phyloP scores from a whole-genome alignment of 2,888 invertebrate species.

The Scelioninae gen. 2 region DNA sequence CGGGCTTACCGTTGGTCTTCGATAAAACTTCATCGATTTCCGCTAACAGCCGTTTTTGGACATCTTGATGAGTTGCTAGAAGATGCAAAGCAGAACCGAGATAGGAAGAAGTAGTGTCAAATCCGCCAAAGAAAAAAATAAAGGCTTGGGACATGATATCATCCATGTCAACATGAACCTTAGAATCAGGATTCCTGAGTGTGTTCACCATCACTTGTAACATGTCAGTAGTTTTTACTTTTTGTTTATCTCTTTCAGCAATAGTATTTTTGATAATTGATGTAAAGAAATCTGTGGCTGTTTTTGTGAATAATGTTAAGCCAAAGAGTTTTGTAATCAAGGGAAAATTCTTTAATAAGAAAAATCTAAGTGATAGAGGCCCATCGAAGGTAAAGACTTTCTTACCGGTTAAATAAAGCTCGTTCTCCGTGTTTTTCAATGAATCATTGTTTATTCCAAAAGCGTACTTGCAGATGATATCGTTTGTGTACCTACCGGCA shows the following conservation, averaged over 20 bases:
- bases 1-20: slow-evolving; percentile 70
- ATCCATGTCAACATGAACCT: slow-evolving; percentile 63
- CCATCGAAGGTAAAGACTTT: slow-evolving; percentile 56
- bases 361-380: slow-evolving; percentile 33
- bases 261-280: slow-evolving; percentile 61
- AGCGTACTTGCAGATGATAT: slow-evolving; percentile 68
- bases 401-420: slow-evolving; percentile 65
- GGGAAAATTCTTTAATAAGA: slow-evolving; percentile 53
- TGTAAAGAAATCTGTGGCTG: slow-evolving; percentile 61
- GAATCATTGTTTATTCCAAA: slow-evolving; percentile 69
- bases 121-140: slow-evolving; percentile 69
- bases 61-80: slow-evolving; percentile 71
- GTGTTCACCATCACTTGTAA: slow-evolving; percentile 78
- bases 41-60: slow-evolving; percentile 74
- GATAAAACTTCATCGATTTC: slow-evolving; percentile 68
- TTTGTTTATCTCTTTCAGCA: slow-evolving; percentile 60
- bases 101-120: slow-evolving; percentile 66
- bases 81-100: slow-evolving; percentile 65
- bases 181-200: slow-evolving; percentile 31
- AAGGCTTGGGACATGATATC: slow-evolving; percentile 75
- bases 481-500: slow-evolving; percentile 69
- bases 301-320: slow-evolving; percentile 40
- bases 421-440: slow-evolving; percentile 67
- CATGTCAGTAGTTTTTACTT: slow-evolving; percentile 77
- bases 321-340: slow-evolving; percentile 33